phyloP scores from a whole-genome alignment of 2,113 vertebrate species.

The Limnothrissa miodon region DNA sequence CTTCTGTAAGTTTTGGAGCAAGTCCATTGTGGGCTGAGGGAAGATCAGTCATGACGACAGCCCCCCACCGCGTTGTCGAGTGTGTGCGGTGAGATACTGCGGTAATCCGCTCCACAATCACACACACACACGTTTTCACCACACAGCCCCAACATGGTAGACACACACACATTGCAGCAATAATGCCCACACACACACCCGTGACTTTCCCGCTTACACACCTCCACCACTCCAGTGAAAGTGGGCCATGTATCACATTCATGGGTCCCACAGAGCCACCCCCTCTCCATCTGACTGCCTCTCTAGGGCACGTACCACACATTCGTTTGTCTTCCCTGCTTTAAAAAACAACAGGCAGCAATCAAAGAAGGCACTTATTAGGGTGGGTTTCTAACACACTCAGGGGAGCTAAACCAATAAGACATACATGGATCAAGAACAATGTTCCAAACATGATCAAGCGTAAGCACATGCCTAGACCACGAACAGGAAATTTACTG shows the following conservation, averaged over 20 bases:
- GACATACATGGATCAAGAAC: neutral
- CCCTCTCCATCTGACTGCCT: neutral
- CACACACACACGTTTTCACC: conserved; percentile 13
- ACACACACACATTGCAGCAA: conserved; percentile 7
- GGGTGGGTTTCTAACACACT: neutral
- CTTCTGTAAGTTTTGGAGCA: conserved; percentile 31
- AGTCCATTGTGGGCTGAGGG: conserved; percentile 23
- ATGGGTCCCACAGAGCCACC: conserved; percentile 21
- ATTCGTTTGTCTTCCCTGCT: neutral
- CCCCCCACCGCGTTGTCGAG: conserved; percentile 29
- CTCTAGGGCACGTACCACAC: neutral
- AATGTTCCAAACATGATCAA: neutral
- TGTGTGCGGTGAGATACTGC: conserved; percentile 24
- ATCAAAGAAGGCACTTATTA: neutral
- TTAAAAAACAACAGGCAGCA: neutral
- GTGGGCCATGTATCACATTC: neutral
- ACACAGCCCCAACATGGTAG: neutral
- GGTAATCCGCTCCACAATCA: conserved; percentile 30
- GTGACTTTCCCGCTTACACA: neutral
- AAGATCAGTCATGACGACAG: conserved; percentile 24
- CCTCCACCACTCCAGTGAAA: conserved; percentile 19
- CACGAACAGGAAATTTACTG: neutral
- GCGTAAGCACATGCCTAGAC: neutral
- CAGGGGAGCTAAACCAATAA: neutral
- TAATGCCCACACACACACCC: neutral